phyloP scores from a whole-genome alignment of 2,888 invertebrate genomes.

The Athrips mouffetella region DNA sequence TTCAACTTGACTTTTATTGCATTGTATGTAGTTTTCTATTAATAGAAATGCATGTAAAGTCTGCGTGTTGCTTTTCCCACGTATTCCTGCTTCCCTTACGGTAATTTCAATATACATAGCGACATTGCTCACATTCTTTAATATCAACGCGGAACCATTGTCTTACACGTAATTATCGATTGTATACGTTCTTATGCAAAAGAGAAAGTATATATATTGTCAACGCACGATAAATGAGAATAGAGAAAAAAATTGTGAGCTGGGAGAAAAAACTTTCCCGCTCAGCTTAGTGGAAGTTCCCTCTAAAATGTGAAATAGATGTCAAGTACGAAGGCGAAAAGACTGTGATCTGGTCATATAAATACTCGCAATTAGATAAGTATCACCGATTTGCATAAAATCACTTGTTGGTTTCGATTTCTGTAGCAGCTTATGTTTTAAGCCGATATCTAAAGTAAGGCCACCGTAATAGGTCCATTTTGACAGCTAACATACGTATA shows the following conservation, averaged over 20 bases:
- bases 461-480: too few relatives aligned
- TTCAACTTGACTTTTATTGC: neutral
- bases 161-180: conserved; percentile 44
- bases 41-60: neutral
- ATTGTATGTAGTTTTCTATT: neutral
- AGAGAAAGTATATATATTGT: conserved; percentile 47
- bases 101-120: conserved; percentile 25
- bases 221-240: conserved; percentile 38
- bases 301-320: too few relatives aligned
- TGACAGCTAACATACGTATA: too few relatives aligned
- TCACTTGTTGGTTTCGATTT: too few relatives aligned
- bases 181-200: conserved; percentile 35
- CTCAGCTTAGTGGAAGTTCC: neutral
- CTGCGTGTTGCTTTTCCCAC: conserved; percentile 28
- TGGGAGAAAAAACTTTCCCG: neutral
- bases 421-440: too few relatives aligned
- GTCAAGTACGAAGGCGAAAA: too few relatives aligned
- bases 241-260: conserved; percentile 22
- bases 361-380: too few relatives aligned
- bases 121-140: conserved; percentile 26
- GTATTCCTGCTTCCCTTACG: conserved; percentile 31
- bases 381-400: too few relatives aligned
- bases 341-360: too few relatives aligned
- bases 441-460: too few relatives aligned
- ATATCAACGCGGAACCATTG: conserved; percentile 48